Evolutionary conservation across 2,888 invertebrate species (phyloP).

Genomic region (Anoplius nigerrimus): DNA sequence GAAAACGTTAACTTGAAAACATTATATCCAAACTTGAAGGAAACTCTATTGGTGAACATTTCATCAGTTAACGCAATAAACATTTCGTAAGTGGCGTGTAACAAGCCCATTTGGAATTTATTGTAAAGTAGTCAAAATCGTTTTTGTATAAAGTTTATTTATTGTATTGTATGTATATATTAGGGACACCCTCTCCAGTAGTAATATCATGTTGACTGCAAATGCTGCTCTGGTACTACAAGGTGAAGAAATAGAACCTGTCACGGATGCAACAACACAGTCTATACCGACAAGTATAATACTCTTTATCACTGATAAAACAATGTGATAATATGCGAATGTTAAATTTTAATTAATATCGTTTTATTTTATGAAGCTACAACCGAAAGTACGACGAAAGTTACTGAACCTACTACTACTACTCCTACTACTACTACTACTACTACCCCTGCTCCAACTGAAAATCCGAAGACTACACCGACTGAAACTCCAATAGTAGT

Average conservation of each 20-base stretch:
- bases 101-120: too few relatives aligned
- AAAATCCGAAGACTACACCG: background rate
- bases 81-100: slow-evolving; percentile 31
- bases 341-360: too few relatives aligned
- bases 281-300: background rate
- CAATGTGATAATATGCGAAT: too few relatives aligned
- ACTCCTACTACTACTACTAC: background rate
- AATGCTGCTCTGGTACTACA: slow-evolving; percentile 51
- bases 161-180: background rate
- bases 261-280: background rate
- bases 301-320: background rate
- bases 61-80: slow-evolving; percentile 55
- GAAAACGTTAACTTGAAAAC: slow-evolving; percentile 54
- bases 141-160: background rate
- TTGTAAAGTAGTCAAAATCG: too few relatives aligned
- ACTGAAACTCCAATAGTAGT: background rate
- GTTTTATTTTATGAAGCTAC: background rate
- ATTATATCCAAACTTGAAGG: slow-evolving; percentile 52
- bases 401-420: background rate
- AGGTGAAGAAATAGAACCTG: background rate
- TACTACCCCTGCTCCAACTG: background rate
- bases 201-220: slow-evolving; percentile 33
- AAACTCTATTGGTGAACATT: slow-evolving; percentile 48
- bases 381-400: background rate
- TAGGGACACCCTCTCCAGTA: slow-evolving; percentile 22